phyloP scores from a whole-genome alignment of 2,113 vertebrate species.

The Chionomys nivalis region DNA sequence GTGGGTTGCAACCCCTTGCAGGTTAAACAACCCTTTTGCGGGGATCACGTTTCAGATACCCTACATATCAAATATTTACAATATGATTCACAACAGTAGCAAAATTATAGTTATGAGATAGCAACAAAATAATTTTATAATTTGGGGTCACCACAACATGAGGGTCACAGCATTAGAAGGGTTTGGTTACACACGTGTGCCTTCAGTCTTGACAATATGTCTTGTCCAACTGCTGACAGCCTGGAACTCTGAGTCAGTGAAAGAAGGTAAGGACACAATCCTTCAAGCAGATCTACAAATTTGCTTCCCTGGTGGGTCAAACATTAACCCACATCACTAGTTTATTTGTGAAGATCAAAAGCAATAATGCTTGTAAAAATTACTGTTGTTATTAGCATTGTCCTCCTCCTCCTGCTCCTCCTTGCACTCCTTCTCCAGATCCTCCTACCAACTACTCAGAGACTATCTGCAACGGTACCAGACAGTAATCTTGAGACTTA shows the following conservation, averaged over 20 bases:
- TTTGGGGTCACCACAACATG: not conserved
- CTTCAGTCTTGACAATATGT: conserved; percentile 40
- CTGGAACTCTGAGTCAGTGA: not conserved
- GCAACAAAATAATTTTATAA: not conserved
- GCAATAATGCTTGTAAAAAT: conserved; percentile 19
- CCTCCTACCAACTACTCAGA: not conserved
- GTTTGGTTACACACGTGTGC: not conserved
- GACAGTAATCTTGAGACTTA: too few species aligned
- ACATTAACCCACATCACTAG: not conserved
- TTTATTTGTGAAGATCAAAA: conserved; percentile 43
- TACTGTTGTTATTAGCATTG: not conserved
- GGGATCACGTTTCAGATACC: not conserved
- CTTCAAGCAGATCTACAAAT: conserved; percentile 38
- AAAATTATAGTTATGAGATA: not conserved
- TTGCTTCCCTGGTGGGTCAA: not conserved
- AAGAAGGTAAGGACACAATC: conserved; percentile 29
- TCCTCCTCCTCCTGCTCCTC: not conserved
- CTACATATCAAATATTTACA: not conserved
- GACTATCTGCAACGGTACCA: too few species aligned
- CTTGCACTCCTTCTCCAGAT: not conserved
- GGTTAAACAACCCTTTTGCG: too few species aligned
- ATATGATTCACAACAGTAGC: not conserved
- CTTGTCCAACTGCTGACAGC: not conserved
- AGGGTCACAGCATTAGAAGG: not conserved
- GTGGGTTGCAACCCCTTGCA: not conserved